These are phyloP conservation scores for Paedocypris micromegethes DNA, from an alignment of 2,797 vertebrate genomes.

Conservation along the genomic window DNA sequence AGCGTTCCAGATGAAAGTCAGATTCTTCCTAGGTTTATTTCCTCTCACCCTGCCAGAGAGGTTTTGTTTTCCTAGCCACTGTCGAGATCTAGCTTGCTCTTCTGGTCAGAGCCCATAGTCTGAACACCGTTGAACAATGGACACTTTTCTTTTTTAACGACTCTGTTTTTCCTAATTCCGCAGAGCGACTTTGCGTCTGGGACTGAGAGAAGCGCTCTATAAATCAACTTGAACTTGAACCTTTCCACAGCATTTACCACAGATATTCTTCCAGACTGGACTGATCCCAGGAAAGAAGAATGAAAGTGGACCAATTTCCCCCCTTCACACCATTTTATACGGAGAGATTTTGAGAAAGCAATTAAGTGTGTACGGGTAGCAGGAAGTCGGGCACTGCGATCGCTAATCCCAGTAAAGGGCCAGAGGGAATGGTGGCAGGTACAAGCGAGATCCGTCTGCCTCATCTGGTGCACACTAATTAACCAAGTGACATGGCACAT, in stretches of 20 bases:
- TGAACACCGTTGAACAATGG: too few species aligned
- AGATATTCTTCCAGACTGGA: slow-evolving; percentile 11
- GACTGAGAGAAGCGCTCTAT: too few species aligned
- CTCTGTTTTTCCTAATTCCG: too few species aligned
- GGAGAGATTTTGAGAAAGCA: slow-evolving; percentile 13
- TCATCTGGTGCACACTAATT: slow-evolving; percentile 21
- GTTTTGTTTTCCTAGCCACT: too few species aligned
- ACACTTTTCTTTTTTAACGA: too few species aligned
- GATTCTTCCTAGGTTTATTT: too few species aligned
- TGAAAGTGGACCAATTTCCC: slow-evolving; percentile 9
- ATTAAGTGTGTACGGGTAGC: slow-evolving; percentile 15
- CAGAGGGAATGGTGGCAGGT: slow-evolving; percentile 24
- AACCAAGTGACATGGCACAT: slow-evolving; percentile 20
- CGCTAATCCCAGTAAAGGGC: slow-evolving; percentile 10
- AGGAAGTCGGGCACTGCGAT: neutral
- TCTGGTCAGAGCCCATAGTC: too few species aligned
- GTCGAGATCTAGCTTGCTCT: too few species aligned
- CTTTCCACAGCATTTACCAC: neutral
- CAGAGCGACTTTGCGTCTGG: too few species aligned
- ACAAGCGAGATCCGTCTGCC: slow-evolving; percentile 28
- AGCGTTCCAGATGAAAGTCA: too few species aligned
- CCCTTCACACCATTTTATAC: slow-evolving; percentile 9
- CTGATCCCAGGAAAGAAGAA: neutral
- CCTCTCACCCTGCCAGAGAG: too few species aligned
- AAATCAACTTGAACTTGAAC: neutral